phyloP scores from a whole-genome alignment of 2,797 vertebrate genomes.

The Acipenser transmontanus region DNA sequence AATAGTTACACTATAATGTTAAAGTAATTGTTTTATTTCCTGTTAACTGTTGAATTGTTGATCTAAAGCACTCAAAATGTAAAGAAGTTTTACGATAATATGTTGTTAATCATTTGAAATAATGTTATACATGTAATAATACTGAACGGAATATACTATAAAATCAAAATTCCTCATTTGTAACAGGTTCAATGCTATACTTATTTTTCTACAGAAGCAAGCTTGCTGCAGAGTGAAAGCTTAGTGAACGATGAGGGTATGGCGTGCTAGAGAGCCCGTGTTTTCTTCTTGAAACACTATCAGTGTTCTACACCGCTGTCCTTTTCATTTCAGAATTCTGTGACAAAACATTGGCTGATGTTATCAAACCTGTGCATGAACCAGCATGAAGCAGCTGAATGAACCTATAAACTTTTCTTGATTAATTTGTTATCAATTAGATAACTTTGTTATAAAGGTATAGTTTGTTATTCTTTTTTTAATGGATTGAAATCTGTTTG shows the following conservation, averaged over 20 bases:
- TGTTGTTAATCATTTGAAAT: too few relatives aligned
- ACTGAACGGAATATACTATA: too few relatives aligned
- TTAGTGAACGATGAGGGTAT: conserved; percentile 11
- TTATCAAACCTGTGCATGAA: conserved; percentile 6
- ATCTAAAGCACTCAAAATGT: too few relatives aligned
- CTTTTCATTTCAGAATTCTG: conserved; percentile 11
- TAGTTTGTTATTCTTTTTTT: conserved; percentile 25
- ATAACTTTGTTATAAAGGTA: background rate
- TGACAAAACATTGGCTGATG: conserved; percentile 16
- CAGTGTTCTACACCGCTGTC: conserved; percentile 12
- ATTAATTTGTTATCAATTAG: conserved; percentile 8
- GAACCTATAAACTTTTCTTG: conserved; percentile 18
- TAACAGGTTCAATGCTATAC: too few relatives aligned
- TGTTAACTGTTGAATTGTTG: too few relatives aligned
- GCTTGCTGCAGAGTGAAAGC: conserved; percentile 19
- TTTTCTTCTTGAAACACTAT: conserved; percentile 13
- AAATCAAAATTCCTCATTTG: too few relatives aligned
- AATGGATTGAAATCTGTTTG: conserved; percentile 6
- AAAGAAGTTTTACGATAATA: too few relatives aligned
- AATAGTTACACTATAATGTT: too few relatives aligned
- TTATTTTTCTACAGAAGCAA: background rate
- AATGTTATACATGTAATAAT: too few relatives aligned
- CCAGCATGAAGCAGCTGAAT: conserved; percentile 11
- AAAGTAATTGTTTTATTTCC: too few relatives aligned
- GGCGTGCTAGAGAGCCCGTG: conserved; percentile 10